Evolutionary conservation across 2,888 invertebrate genomes (phyloP).

Genomic region (Lasioglossum zephyrum): DNA sequence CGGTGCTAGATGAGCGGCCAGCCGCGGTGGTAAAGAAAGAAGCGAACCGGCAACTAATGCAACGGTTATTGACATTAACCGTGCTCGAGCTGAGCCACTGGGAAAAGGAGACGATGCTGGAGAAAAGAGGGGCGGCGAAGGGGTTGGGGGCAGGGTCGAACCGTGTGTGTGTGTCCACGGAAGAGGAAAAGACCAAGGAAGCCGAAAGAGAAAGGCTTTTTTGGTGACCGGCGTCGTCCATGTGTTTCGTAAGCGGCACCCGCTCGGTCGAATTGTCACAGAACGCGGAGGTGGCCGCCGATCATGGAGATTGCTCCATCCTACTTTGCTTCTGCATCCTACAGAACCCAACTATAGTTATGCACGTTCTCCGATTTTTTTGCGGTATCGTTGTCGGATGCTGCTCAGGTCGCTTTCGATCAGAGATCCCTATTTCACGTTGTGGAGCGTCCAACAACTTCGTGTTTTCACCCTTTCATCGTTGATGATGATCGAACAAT

Average conservation of each 20-base stretch:
- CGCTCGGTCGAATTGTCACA: slow-evolving; percentile 48
- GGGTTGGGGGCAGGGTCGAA: slow-evolving; percentile 10
- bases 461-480: too few relatives aligned
- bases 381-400: slow-evolving; percentile 50
- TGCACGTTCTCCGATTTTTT: slow-evolving; percentile 40
- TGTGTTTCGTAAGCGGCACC: slow-evolving; percentile 43
- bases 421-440: background rate
- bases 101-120: slow-evolving; percentile 36
- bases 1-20: slow-evolving; percentile 56
- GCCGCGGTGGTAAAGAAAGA: slow-evolving; percentile 68
- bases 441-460: too few relatives aligned
- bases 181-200: slow-evolving; percentile 57
- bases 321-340: slow-evolving; percentile 31
- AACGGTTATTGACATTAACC: slow-evolving; percentile 71
- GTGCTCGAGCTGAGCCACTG: slow-evolving; percentile 47
- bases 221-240: slow-evolving; percentile 7
- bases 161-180: slow-evolving; percentile 58
- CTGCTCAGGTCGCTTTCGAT: background rate
- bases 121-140: slow-evolving; percentile 31
- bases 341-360: slow-evolving; percentile 64
- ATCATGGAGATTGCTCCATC: slow-evolving; percentile 36
- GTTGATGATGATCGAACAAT: too few relatives aligned
- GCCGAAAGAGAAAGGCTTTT: slow-evolving; percentile 38
- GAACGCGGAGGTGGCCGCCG: slow-evolving; percentile 32
- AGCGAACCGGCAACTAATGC: slow-evolving; percentile 73